Evolutionary conservation across 92 coral and sea anemone genomes (phyloP).

Genomic region (Blastomussa wellsi): DNA sequence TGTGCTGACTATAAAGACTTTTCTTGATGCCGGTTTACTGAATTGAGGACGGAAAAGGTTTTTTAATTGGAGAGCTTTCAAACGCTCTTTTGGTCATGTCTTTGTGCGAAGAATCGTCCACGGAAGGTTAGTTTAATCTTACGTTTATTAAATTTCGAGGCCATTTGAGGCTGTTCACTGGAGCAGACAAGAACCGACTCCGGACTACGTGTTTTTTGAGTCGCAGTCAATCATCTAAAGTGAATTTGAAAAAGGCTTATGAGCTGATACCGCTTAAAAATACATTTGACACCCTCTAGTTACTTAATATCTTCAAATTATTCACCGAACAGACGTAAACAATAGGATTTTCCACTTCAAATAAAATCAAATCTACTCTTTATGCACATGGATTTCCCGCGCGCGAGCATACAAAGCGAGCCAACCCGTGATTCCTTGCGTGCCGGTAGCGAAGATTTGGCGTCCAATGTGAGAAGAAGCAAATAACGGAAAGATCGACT

Average conservation of each 20-base stretch:
- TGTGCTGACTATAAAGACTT: no score
- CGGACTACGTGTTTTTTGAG: no score
- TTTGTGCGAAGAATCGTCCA: background rate
- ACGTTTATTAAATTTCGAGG: no score
- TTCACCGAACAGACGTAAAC: background rate
- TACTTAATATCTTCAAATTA: background rate
- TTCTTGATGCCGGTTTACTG: no score
- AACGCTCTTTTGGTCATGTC: no score
- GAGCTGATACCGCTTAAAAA: background rate
- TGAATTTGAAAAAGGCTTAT: background rate
- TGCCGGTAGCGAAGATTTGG: background rate
- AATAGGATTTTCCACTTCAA: background rate
- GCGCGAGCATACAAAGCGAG: slow-evolving; percentile 9
- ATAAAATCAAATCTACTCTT: background rate
- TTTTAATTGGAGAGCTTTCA: no score
- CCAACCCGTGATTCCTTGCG: slow-evolving; percentile 28
- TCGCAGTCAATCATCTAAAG: no score
- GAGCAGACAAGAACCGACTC: no score
- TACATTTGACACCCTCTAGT: background rate
- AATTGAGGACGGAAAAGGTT: no score
- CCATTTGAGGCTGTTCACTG: no score
- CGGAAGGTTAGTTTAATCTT: background rate
- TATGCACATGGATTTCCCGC: slow-evolving; percentile 10
- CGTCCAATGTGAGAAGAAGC: background rate
- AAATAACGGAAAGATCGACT: background rate